Percentiles rank a stretch among this genome's conserved stretches.
These are phyloP conservation scores for Procavia capensis DNA, from an alignment of 2,113 vertebrate species.

Conservation along the genomic window DNA sequence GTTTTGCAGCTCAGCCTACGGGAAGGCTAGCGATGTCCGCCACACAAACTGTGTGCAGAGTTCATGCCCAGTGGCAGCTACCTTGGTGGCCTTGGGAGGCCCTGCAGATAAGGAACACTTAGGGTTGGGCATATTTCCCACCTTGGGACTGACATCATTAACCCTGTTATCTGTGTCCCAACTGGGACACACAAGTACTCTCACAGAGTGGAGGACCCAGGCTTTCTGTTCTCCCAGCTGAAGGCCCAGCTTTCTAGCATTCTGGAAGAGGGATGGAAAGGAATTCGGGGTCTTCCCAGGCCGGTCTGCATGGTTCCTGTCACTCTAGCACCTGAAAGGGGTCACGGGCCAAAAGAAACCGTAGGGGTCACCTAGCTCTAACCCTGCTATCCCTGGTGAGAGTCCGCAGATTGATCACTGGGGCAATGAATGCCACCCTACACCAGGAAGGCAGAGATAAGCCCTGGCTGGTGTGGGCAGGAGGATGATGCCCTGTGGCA, in stretches of 20 bases:
- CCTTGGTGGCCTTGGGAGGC: neutral
- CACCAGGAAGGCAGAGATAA: slow-evolving; percentile 37
- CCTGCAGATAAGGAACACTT: neutral
- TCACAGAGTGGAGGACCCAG: neutral
- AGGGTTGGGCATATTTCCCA: neutral
- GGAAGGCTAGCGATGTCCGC: neutral
- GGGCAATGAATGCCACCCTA: slow-evolving; percentile 19
- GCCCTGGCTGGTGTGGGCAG: slow-evolving; percentile 50
- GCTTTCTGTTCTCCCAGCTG: neutral
- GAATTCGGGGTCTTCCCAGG: neutral
- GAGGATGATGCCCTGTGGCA: slow-evolving; percentile 54
- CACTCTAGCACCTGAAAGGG: neutral
- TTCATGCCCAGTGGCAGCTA: neutral
- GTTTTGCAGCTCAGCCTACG: neutral
- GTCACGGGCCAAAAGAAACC: neutral
- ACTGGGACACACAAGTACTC: neutral
- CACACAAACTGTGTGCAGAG: neutral
- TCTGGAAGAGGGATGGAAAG: neutral
- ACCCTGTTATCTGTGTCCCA: neutral
- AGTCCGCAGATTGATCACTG: neutral
- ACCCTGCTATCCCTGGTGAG: neutral
- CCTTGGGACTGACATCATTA: neutral
- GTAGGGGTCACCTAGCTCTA: neutral
- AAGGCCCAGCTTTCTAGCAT: neutral
- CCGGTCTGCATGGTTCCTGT: neutral